Evolutionary conservation across 2,888 invertebrate species (phyloP).

Genomic region (Andrena praecox): DNA sequence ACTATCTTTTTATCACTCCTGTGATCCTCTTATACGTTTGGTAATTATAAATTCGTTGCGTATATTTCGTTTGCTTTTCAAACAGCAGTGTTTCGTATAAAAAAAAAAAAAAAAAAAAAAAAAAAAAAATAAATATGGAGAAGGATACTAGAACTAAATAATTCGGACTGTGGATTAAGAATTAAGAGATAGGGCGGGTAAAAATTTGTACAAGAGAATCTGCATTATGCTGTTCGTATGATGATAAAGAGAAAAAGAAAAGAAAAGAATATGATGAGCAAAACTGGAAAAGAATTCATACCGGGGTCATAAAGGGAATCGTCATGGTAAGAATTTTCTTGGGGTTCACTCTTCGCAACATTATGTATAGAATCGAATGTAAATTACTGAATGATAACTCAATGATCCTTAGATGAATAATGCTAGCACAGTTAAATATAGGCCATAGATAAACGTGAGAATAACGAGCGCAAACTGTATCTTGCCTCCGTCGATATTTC

Average conservation of each 20-base stretch:
- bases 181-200: not conserved
- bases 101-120: conserved; percentile 11
- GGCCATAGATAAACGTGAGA: conserved; percentile 58
- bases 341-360: conserved; percentile 52
- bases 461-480: conserved; percentile 47
- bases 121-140: conserved; percentile 4
- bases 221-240: conserved; percentile 43
- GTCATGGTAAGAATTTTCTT: conserved; percentile 66
- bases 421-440: conserved; percentile 66
- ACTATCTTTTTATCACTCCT: conserved; percentile 25
- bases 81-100: conserved; percentile 5
- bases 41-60: conserved; percentile 25
- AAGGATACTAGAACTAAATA: conserved; percentile 16
- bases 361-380: conserved; percentile 71
- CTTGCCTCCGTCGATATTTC: conserved; percentile 59
- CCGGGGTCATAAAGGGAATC: conserved; percentile 60
- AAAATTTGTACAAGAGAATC: conserved; percentile 46
- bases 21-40: conserved; percentile 19
- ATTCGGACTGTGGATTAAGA: conserved; percentile 34
- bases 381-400: conserved; percentile 68
- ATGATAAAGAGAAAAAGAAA: conserved; percentile 12
- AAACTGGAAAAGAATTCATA: conserved; percentile 41
- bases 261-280: conserved; percentile 1
- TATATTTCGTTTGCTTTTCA: conserved; percentile 30
- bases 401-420: conserved; percentile 64